These are phyloP conservation scores for Ochlodes sylvanus DNA, from an alignment of 2,888 invertebrate species.

Conservation along the genomic window DNA sequence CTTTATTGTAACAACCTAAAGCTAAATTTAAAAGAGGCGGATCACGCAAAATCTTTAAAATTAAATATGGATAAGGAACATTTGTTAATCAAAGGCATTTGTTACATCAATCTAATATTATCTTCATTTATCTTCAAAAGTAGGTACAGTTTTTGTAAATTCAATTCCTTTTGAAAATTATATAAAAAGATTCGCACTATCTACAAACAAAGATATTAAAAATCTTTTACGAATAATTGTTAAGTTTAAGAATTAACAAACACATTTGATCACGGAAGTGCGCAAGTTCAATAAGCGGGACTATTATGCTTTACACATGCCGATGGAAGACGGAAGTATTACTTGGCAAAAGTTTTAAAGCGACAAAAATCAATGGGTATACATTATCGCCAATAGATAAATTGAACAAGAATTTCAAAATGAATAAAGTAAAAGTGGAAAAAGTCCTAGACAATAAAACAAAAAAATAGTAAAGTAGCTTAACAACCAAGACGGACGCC, in stretches of 20 bases:
- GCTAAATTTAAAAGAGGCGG: too few species aligned
- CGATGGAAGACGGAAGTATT: constrained; percentile 31
- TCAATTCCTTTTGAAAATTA: background rate
- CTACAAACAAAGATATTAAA: background rate
- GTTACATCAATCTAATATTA: too few species aligned
- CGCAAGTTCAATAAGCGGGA: constrained; percentile 7
- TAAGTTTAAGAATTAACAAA: constrained; percentile 6
- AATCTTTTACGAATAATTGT: background rate
- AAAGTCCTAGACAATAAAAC: background rate
- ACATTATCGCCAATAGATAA: background rate
- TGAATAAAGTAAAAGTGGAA: constrained; percentile 4
- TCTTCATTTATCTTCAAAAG: too few species aligned
- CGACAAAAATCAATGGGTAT: constrained; percentile 16
- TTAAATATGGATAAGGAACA: too few species aligned
- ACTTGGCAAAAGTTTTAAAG: constrained; percentile 29
- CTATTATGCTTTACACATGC: constrained; percentile 3
- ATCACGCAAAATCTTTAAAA: too few species aligned
- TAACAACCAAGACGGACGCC: constrained; percentile 7
- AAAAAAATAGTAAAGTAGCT: constrained; percentile 4
- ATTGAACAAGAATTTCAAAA: constrained; percentile 9
- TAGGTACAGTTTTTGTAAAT: too few species aligned
- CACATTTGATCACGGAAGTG: constrained; percentile 13
- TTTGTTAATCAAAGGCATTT: background rate
- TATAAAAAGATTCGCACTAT: background rate
- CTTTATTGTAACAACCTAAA: too few species aligned